These are phyloP conservation scores for Mastigias papua DNA, from an alignment of 30 jellyfish, hydroid and myxozoan genomes.

Conservation along the genomic window DNA sequence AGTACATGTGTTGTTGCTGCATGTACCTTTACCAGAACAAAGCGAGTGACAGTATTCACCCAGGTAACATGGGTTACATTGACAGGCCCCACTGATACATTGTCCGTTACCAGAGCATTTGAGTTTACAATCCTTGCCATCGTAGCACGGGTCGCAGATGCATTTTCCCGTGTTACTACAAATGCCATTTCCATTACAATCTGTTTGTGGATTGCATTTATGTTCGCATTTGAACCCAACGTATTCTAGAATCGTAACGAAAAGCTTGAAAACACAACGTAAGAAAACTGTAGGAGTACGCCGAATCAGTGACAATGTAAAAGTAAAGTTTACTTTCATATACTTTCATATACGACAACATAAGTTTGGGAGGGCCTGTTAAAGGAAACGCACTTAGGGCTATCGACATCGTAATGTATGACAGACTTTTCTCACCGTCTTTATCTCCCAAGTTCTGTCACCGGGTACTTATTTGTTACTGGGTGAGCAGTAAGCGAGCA, in stretches of 20 bases:
- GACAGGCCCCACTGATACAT: slow-evolving; percentile 61
- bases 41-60: slow-evolving; percentile 64
- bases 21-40: slow-evolving; percentile 67
- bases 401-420: too few relatives aligned
- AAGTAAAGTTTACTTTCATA: too few relatives aligned
- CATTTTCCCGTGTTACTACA: slow-evolving; percentile 72
- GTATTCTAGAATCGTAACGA: slow-evolving; percentile 37
- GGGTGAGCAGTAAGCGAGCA: too few relatives aligned
- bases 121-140: slow-evolving; percentile 57
- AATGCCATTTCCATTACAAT: slow-evolving; percentile 68
- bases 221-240: slow-evolving; percentile 75
- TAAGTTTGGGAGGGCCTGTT: too few relatives aligned
- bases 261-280: too few relatives aligned
- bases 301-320: too few relatives aligned
- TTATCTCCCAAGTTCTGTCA: too few relatives aligned
- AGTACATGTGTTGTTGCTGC: slow-evolving; percentile 44
- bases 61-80: slow-evolving; percentile 42
- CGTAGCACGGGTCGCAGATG: slow-evolving; percentile 66
- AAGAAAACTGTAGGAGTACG: too few relatives aligned
- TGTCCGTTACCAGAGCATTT: slow-evolving; percentile 68
- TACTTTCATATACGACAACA: too few relatives aligned
- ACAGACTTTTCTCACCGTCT: too few relatives aligned
- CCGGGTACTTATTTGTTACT: too few relatives aligned
- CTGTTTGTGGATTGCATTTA: slow-evolving; percentile 38
- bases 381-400: too few relatives aligned